phyloP scores from a whole-genome alignment of 2,888 invertebrate genomes.

The Drosophila mimetica region DNA sequence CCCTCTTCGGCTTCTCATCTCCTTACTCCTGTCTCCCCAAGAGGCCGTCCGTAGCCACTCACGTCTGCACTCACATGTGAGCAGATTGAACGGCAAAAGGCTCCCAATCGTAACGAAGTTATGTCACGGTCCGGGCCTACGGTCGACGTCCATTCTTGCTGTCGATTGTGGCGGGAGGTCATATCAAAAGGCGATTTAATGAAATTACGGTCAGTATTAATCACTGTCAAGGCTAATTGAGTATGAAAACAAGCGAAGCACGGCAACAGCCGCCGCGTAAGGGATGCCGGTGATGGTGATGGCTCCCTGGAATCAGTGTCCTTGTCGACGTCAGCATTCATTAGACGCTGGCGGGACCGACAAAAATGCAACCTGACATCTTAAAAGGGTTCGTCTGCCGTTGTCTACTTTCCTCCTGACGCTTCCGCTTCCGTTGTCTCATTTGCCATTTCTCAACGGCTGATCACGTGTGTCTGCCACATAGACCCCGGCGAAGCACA shows the following conservation, averaged over 20 bases:
- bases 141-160: conserved; percentile 1
- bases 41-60: not conserved
- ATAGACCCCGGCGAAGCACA: conserved; percentile 2
- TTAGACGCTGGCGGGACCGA: conserved; percentile 54
- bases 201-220: conserved; percentile 79
- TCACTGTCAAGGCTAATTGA: conserved; percentile 78
- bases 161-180: conserved; percentile 20
- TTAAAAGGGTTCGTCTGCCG: conserved; percentile 70
- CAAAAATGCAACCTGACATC: conserved; percentile 72
- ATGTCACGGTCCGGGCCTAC: conserved; percentile 48
- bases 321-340: conserved; percentile 53
- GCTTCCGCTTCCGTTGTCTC: not conserved
- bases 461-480: conserved; percentile 50
- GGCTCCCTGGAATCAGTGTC: conserved; percentile 55
- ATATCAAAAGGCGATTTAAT: conserved; percentile 77
- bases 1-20: conserved; percentile 17
- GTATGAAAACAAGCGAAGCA: conserved; percentile 66
- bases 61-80: conserved; percentile 1
- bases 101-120: conserved; percentile 57
- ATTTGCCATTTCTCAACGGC: not conserved
- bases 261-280: conserved; percentile 2
- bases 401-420: not conserved
- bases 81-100: conserved; percentile 12
- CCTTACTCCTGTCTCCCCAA: not conserved
- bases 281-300: not conserved